phyloP scores from a whole-genome alignment of 2,113 vertebrate species.

The Parus major region DNA sequence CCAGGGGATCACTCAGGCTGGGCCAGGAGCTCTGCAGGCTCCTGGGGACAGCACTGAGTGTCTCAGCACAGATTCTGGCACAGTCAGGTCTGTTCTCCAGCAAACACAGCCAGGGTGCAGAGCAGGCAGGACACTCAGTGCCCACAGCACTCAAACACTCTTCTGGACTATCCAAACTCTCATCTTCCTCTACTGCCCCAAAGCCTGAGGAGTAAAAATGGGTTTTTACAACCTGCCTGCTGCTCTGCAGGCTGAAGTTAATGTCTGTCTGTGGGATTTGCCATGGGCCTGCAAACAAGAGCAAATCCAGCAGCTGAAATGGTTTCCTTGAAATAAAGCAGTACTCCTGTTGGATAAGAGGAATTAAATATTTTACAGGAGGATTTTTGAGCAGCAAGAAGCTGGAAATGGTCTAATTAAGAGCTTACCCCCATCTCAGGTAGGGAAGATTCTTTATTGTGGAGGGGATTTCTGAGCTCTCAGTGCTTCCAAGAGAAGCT shows the following conservation, averaged over 20 bases:
- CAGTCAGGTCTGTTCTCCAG: background rate
- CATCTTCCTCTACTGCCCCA: background rate
- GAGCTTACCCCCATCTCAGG: background rate
- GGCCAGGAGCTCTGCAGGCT: background rate
- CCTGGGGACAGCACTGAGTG: background rate
- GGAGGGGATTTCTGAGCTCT: background rate
- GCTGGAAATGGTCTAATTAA: background rate
- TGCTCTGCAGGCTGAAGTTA: background rate
- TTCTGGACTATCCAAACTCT: background rate
- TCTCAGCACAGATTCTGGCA: background rate
- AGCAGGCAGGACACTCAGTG: background rate
- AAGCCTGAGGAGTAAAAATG: background rate
- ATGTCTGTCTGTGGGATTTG: accelerated
- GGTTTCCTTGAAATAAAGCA: background rate
- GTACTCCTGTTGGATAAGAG: too few species aligned
- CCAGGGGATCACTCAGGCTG: background rate
- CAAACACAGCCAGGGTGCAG: background rate
- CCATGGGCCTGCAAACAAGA: background rate
- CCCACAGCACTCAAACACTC: background rate
- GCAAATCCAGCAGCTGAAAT: background rate
- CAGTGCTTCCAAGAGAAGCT: accelerated
- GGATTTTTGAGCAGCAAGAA: background rate
- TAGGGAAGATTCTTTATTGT: background rate
- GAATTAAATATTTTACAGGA: background rate
- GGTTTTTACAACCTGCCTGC: background rate